A percentile compares a stretch with the other conserved stretches of the same genome.
phyloP scores from a whole-genome alignment of 23 tunicate genomes.

The Diplosoma virens region DNA sequence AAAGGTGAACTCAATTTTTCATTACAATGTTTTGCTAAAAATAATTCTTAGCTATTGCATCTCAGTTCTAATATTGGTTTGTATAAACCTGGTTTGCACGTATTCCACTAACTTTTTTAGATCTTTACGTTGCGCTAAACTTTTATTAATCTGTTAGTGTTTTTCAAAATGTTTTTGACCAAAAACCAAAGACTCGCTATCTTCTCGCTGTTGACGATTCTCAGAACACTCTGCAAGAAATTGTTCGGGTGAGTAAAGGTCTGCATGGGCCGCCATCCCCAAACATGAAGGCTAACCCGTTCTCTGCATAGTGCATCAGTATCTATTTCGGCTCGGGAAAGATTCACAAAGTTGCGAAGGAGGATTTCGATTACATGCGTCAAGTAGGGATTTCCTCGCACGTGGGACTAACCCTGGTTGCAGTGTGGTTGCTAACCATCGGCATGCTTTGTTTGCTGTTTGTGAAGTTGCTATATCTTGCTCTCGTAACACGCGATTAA shows the following conservation, averaged over 20 bases:
- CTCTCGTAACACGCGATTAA: too few species aligned
- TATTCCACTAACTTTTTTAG: too few species aligned
- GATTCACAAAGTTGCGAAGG: slow-evolving; percentile 86
- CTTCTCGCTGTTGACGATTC: slow-evolving; percentile 96
- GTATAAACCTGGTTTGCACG: too few species aligned
- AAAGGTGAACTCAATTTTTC: too few species aligned
- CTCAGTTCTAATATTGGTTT: too few species aligned
- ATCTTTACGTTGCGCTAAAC: too few species aligned
- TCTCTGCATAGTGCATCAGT: slow-evolving; percentile 80
- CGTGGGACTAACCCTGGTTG: too few species aligned
- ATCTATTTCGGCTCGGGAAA: slow-evolving; percentile 83
- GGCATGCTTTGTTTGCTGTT: background rate
- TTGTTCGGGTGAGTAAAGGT: slow-evolving; percentile 63
- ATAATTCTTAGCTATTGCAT: too few species aligned
- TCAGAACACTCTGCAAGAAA: slow-evolving; percentile 80
- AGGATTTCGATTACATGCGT: slow-evolving; percentile 91
- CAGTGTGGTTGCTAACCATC: background rate
- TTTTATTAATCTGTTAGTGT: slow-evolving; percentile 62
- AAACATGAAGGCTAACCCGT: too few species aligned
- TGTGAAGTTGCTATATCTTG: too few species aligned
- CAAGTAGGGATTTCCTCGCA: slow-evolving; percentile 62
- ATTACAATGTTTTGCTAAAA: too few species aligned
- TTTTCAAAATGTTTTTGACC: slow-evolving; percentile 73
- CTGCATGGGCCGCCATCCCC: too few species aligned
- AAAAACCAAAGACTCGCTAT: slow-evolving; percentile 77